phyloP scores from a whole-genome alignment of 1,140 invertebrate genomes.

The Eumeta japonica region DNA sequence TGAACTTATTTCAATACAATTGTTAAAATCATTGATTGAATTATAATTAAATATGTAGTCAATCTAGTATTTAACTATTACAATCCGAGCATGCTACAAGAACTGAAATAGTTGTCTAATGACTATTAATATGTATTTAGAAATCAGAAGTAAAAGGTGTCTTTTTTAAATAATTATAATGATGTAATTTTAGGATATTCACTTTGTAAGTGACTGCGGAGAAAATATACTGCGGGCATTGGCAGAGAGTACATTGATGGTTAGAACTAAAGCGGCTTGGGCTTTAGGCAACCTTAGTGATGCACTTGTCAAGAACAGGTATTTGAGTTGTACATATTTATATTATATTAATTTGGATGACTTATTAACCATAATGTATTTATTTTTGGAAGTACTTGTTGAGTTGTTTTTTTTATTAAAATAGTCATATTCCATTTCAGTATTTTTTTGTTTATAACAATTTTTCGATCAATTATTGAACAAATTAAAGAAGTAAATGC shows the following conservation, averaged over 20 bases:
- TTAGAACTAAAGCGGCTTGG: conserved; percentile 80
- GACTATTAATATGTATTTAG: no score
- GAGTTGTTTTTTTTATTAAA: no score
- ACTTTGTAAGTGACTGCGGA: conserved; percentile 52
- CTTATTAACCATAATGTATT: not conserved
- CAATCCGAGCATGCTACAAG: no score
- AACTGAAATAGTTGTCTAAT: no score
- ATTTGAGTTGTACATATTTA: not conserved
- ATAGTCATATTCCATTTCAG: not conserved
- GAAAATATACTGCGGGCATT: conserved; percentile 66
- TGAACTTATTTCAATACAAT: no score
- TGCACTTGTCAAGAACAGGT: conserved; percentile 62
- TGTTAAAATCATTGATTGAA: no score
- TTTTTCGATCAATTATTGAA: no score
- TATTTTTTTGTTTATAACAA: no score
- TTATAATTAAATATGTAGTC: no score
- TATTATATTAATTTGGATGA: not conserved
- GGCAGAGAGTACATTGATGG: conserved; percentile 64
- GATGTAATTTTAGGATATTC: conserved; percentile 35
- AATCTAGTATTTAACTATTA: no score
- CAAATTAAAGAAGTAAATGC: no score
- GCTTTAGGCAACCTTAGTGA: conserved; percentile 81
- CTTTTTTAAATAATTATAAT: conserved; percentile 4
- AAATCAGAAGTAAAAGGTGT: conserved; percentile 24
- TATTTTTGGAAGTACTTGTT: not conserved